Percentiles rank a stretch among this genome's conserved stretches.
These are phyloP conservation scores for Pristionchus entomophagus DNA, from an alignment of 2,888 invertebrate species.

Conservation along the genomic window DNA sequence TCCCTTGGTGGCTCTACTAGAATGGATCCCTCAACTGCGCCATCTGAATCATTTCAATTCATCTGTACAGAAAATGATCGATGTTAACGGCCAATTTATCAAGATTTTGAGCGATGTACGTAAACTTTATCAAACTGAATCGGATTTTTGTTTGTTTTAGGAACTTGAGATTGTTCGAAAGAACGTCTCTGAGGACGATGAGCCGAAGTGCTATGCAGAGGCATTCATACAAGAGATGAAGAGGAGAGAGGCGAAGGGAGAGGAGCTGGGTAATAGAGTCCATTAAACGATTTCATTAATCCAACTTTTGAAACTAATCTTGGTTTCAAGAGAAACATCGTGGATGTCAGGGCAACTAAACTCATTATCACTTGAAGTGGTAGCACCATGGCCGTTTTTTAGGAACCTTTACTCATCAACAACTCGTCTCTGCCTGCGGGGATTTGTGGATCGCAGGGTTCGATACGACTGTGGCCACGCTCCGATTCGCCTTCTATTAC, in stretches of 20 bases:
- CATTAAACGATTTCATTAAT: no score
- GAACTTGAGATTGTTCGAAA: not conserved
- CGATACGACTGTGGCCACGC: constrained; percentile 23
- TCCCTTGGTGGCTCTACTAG: not conserved
- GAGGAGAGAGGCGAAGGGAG: not conserved
- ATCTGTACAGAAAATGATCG: no score
- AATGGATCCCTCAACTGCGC: no score
- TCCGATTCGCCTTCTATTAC: not conserved
- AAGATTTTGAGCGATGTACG: no score
- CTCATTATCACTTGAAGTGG: no score
- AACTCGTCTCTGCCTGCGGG: not conserved
- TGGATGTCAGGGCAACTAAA: no score
- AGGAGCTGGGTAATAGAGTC: not conserved
- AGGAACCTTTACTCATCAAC: not conserved
- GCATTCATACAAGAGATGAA: constrained; percentile 2
- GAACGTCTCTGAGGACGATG: not conserved
- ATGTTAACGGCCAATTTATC: no score
- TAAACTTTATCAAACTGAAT: no score
- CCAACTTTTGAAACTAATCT: no score
- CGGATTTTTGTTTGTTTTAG: not conserved
- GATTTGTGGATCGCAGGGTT: constrained; percentile 30
- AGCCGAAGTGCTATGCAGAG: not conserved
- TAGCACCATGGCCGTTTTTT: no score
- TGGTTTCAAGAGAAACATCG: no score
- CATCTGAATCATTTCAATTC: no score